Base-by-base conservation (phyloP, 2,888 invertebrate species). In the Parapristionchus giblindavisi region DNA sequence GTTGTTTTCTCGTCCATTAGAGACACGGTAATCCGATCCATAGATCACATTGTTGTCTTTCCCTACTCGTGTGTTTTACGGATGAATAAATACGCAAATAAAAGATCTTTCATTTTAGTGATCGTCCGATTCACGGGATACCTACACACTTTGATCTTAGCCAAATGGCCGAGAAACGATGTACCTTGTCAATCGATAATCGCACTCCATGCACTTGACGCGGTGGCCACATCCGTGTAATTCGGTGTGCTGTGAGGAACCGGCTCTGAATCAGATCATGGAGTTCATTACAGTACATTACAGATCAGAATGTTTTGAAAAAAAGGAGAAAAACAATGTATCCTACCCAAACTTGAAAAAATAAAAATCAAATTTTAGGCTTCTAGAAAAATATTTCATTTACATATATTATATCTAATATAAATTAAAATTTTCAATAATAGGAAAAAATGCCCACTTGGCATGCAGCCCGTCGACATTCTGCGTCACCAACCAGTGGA, bases 381-480 rank as follows among this genome's bases (percentile, higher is more conserved):
- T n/a, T 29, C 32, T 3, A 21, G n/a, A 61, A 38, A 61, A 61
- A 38, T 5, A 38, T 17, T 1, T 11, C n/a, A n/a, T 54, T 54
- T 29, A n/a, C n/a, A n/a, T n/a, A n/a, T n/a, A n/a, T n/a, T n/a
- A n/a, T n/a, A n/a, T n/a, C n/a, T n/a, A 29, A 17, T 52, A n/a
- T 32, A 3, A 68, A 48, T 36, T 58, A 61, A 61, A 24, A 29
- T 43, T 51, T 43, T n/a, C 38, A 36, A 11, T 11, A 27, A n/a
- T 36, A 1, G 38, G 52, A 56, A n/a, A 36, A 61, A 61, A 40
- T 29, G 36, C 75, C 68, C 40, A 82, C 82, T 78, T 76, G 1
- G 71, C 36, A 70, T 99, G 98, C 21, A 99, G 90, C 72, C 92
- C 91, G 88, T 99, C 98, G 0, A 99, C 97, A 91, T 99, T 99